Evolutionary conservation across 2,113 vertebrate genomes (phyloP).

Genomic region (Marcusenius ussheri): DNA sequence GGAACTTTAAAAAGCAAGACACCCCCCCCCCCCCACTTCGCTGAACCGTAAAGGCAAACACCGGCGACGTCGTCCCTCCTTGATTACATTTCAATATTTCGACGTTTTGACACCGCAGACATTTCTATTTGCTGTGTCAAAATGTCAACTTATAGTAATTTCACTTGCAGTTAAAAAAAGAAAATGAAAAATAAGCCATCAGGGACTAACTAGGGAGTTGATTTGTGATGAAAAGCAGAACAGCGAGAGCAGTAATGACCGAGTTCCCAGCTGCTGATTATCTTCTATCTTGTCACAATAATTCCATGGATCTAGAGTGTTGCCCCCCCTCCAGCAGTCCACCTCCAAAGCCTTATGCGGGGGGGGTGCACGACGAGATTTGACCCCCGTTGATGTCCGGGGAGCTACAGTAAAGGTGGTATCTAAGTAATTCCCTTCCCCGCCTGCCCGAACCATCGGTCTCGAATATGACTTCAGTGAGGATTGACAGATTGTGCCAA

Average conservation of each 20-base stretch:
- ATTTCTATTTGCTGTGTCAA: constrained; percentile 14
- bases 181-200: background rate
- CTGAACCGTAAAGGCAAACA: background rate
- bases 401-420: background rate
- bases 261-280: constrained; percentile 2
- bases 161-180: background rate
- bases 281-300: constrained; percentile 1
- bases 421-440: background rate
- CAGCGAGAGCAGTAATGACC: background rate
- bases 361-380: background rate
- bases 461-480: background rate
- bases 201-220: constrained; percentile 5
- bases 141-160: constrained; percentile 1
- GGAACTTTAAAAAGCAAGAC: background rate
- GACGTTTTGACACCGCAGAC: background rate
- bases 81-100: constrained; percentile 14
- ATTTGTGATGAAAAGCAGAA: constrained; percentile 5
- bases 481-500: background rate
- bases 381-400: background rate
- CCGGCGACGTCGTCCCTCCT: background rate
- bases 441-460: background rate
- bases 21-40: no score
- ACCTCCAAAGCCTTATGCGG: background rate
- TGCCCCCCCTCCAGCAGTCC: background rate
- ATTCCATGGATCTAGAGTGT: background rate